These are phyloP conservation scores for Alsophila aescularia DNA, from an alignment of 2,888 invertebrate species.

Conservation along the genomic window DNA sequence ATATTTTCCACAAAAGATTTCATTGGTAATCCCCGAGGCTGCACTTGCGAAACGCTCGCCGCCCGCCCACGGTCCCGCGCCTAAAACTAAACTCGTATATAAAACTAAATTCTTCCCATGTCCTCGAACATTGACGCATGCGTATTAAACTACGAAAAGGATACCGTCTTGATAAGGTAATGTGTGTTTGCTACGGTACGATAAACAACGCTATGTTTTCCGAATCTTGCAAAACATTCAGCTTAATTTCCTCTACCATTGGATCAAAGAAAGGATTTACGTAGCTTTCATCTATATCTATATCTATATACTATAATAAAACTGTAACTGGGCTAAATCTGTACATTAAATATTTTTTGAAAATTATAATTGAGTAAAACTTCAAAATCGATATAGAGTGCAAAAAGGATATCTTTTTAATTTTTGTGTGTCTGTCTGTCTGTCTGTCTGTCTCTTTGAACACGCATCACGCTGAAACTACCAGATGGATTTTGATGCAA, in stretches of 20 bases:
- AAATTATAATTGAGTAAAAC: too few relatives aligned
- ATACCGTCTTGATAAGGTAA: background rate
- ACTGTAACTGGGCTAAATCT: too few relatives aligned
- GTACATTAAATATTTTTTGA: too few relatives aligned
- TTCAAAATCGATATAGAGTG: too few relatives aligned
- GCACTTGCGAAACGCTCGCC: slow-evolving; percentile 48
- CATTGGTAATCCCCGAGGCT: slow-evolving; percentile 42
- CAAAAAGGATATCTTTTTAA: too few relatives aligned
- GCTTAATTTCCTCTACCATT: background rate
- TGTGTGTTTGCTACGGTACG: background rate
- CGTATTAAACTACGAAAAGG: background rate
- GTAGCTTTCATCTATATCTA: too few relatives aligned
- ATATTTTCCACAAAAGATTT: slow-evolving; percentile 31
- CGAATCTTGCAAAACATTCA: background rate
- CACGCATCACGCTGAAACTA: too few relatives aligned
- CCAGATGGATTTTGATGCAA: too few relatives aligned
- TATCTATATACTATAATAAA: too few relatives aligned
- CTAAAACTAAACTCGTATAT: background rate
- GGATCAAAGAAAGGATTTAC: background rate
- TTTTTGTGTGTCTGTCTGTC: too few relatives aligned
- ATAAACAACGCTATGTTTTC: slow-evolving; percentile 3
- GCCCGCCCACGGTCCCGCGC: slow-evolving; percentile 45
- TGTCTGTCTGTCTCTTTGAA: too few relatives aligned
- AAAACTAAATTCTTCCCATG: background rate
- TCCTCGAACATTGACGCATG: background rate